Evolutionary conservation across 2,888 invertebrate species (phyloP).

Genomic region (Protophormia terraenovae): DNA sequence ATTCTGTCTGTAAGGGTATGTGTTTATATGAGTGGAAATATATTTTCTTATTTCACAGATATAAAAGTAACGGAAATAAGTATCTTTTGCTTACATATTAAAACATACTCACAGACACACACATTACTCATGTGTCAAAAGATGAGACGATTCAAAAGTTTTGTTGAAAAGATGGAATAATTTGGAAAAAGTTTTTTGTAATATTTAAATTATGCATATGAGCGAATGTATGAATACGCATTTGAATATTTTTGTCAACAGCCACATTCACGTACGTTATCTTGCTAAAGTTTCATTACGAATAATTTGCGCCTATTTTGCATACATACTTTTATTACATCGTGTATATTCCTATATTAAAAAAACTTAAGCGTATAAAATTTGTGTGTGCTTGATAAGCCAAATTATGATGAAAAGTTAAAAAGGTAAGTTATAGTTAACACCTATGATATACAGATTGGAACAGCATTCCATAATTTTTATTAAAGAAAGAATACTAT

Average conservation of each 20-base stretch:
- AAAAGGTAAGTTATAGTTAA: neutral
- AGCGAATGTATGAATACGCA: neutral
- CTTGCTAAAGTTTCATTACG: constrained; percentile 1
- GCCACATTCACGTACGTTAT: neutral
- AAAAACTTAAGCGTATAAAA: neutral
- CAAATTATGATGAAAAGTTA: neutral
- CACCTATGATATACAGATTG: neutral
- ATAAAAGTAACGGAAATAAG: constrained; percentile 6
- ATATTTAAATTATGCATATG: neutral
- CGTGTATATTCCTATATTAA: neutral
- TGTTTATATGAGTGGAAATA: neutral
- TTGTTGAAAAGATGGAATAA: neutral
- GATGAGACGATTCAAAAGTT: constrained; percentile 18
- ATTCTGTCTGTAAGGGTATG: neutral
- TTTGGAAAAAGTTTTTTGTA: neutral
- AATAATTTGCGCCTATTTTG: neutral
- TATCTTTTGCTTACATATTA: neutral
- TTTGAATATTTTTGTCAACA: no score
- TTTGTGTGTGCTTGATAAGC: neutral
- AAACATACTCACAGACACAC: neutral
- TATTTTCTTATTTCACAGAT: constrained; percentile 6
- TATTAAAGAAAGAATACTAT: no score
- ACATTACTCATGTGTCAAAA: neutral
- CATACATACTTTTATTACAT: neutral
- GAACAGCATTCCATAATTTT: no score